Base-by-base conservation (phyloP, 2,797 vertebrate genomes). In the Lithobates sylvaticus region DNA sequence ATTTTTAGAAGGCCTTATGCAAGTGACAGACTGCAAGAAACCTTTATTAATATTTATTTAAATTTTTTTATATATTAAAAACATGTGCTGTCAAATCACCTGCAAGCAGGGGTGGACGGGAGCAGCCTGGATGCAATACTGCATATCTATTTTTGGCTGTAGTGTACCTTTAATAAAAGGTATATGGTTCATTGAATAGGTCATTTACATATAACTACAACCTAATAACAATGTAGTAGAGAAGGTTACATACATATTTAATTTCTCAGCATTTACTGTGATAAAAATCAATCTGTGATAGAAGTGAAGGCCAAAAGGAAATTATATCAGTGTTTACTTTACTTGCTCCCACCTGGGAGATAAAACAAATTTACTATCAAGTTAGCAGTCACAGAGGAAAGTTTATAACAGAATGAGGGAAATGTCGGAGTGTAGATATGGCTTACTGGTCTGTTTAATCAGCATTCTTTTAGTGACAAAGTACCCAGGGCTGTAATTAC, bases 241-340 rank as follows among this genome's bases (percentile, higher is more conserved):
- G 64, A 78, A 68, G 77, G 65, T 32, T 27, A 69, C 77, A 69
- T 29, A 78, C 64, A 78, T 78, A 67, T 69, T 69, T 47, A 79
- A 42, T 47, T 69, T 47, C 27, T 13, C 10, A 39, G 69, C 34
- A 71, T 5, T 71, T 15, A 69, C 39, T 68, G 64, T 27, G 64
- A 64, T 70, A 71, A 71, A 34, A 70, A 42, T 68, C 65, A 79
- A 69, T 42, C 47, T 70, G 50, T 81, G 32, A 50, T 79, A 79
- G 68, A 68, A 79, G 39, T 47, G 32, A 34, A 23, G 78, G 67
- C 78, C 44, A 80, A 80, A 80, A 32, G 36, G 44, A 29, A 80
- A 32, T 70, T 3, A 32, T 36, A 36, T 54, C 27, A 54, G 42
- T 54, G 67, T 67, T 70, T 54, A 29, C 13, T 70, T 79, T 54